phyloP scores from a whole-genome alignment of 2,888 invertebrate species.

The Drosophila flavopinicola region DNA sequence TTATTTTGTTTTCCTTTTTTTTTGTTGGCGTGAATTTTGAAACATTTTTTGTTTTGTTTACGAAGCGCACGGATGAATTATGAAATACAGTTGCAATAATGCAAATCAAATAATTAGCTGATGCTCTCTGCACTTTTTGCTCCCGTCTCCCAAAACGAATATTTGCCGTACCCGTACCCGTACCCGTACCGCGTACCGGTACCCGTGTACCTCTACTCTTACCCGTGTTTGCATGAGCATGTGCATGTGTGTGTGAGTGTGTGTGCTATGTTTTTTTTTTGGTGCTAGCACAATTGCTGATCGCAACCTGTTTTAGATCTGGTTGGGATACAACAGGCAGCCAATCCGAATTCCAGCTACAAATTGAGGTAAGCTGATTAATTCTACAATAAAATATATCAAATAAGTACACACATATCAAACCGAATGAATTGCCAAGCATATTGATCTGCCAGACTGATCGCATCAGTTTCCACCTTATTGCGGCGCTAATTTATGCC shows the following conservation, averaged over 20 bases:
- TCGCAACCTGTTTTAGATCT: conserved; percentile 50
- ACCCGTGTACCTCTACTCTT: no score
- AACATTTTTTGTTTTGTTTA: conserved; percentile 22
- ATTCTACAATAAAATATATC: conserved; percentile 29
- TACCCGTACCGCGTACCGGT: no score
- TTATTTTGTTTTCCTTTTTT: conserved; percentile 9
- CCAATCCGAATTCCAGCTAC: conserved; percentile 35
- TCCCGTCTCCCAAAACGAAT: conserved; percentile 23
- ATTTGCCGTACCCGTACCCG: conserved; percentile 21
- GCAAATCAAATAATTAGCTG: conserved; percentile 48
- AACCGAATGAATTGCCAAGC: conserved; percentile 4
- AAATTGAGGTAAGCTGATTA: conserved; percentile 55
- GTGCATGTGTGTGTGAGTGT: conserved; percentile 13
- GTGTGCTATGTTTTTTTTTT: conserved; percentile 14
- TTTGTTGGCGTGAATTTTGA: conserved; percentile 18
- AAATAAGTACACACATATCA: background rate
- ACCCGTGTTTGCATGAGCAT: background rate
- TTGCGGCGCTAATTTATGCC: conserved; percentile 36
- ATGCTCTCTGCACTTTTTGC: conserved; percentile 9
- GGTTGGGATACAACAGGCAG: conserved; percentile 24
- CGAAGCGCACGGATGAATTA: conserved; percentile 29
- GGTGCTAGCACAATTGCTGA: conserved; percentile 26
- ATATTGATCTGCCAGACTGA: conserved; percentile 8
- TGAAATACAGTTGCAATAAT: conserved; percentile 46
- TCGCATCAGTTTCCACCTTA: conserved; percentile 2